Evolutionary conservation across 2,113 vertebrate genomes (phyloP).

Genomic region (Ptilonorhynchus violaceus): DNA sequence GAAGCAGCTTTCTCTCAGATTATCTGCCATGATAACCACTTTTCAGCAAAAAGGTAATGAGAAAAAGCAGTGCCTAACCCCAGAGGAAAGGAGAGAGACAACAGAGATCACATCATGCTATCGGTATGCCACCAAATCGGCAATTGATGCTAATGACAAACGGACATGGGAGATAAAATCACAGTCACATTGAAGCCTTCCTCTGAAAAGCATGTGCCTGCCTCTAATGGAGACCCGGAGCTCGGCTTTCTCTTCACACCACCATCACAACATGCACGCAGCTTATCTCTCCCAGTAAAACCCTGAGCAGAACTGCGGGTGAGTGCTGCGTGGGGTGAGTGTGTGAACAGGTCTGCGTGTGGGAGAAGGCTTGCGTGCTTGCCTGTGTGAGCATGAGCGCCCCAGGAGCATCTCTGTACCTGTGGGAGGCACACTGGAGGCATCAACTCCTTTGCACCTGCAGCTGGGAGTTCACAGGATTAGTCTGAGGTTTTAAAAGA

Average conservation of each 20-base stretch:
- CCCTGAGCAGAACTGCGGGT: neutral
- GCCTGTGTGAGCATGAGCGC: neutral
- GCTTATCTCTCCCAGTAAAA: neutral
- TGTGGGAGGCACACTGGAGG: neutral
- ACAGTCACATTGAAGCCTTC: neutral
- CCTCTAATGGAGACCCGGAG: neutral
- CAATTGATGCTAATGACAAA: conserved; percentile 21
- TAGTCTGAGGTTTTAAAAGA: conserved; percentile 10
- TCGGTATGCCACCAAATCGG: neutral
- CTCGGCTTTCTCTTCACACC: neutral
- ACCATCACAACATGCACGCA: neutral
- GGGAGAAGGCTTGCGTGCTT: neutral
- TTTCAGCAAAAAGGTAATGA: conserved; percentile 54
- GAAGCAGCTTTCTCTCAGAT: conserved; percentile 27
- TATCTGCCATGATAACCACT: conserved; percentile 40
- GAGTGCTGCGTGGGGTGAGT: neutral
- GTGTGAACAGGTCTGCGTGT: neutral
- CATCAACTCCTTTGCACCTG: neutral
- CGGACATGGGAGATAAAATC: conserved; percentile 12
- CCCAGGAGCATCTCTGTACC: neutral
- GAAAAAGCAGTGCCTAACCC: conserved; percentile 36
- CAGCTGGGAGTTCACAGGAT: conserved; percentile 32
- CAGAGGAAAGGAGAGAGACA: neutral
- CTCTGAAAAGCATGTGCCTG: neutral
- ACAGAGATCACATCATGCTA: neutral